Evolutionary conservation across 1,140 invertebrate genomes (phyloP).

Genomic region (Magallana ariakensis): DNA sequence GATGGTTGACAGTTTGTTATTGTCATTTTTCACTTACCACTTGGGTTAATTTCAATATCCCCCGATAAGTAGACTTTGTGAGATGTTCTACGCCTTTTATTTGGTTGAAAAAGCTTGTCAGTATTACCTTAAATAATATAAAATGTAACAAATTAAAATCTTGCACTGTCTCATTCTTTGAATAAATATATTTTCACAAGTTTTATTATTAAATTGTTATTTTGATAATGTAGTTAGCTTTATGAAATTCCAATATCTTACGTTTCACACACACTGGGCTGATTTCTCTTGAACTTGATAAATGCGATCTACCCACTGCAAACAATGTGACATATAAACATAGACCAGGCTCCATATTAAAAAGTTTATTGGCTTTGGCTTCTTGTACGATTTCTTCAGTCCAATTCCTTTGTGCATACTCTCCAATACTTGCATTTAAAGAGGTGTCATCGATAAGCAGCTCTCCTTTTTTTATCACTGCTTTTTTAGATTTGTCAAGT

Average conservation of each 20-base stretch:
- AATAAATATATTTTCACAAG: too few relatives aligned
- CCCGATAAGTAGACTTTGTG: neutral
- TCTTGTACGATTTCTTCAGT: conserved; percentile 29
- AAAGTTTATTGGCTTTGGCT: conserved; percentile 27
- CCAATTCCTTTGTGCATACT: conserved; percentile 44
- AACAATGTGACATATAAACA: conserved; percentile 52
- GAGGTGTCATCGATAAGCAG: conserved; percentile 46
- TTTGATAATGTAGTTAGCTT: neutral
- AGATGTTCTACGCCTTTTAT: conserved; percentile 10
- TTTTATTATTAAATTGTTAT: neutral
- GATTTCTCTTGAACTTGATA: conserved; percentile 31
- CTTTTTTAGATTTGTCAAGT: conserved; percentile 41
- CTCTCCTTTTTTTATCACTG: conserved; percentile 51
- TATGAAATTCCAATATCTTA: neutral
- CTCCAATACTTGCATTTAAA: conserved; percentile 44
- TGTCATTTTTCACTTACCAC: too few relatives aligned
- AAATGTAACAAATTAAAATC: too few relatives aligned
- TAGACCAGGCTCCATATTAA: conserved; percentile 59
- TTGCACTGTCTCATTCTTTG: too few relatives aligned
- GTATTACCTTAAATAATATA: neutral
- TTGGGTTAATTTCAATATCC: conserved; percentile 2
- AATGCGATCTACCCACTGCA: conserved; percentile 54
- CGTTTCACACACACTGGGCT: conserved; percentile 55
- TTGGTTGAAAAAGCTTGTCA: neutral
- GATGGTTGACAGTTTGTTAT: too few relatives aligned